Evolutionary conservation across 2,797 vertebrate species (phyloP).

Genomic region (Artibeus jamaicensis): DNA sequence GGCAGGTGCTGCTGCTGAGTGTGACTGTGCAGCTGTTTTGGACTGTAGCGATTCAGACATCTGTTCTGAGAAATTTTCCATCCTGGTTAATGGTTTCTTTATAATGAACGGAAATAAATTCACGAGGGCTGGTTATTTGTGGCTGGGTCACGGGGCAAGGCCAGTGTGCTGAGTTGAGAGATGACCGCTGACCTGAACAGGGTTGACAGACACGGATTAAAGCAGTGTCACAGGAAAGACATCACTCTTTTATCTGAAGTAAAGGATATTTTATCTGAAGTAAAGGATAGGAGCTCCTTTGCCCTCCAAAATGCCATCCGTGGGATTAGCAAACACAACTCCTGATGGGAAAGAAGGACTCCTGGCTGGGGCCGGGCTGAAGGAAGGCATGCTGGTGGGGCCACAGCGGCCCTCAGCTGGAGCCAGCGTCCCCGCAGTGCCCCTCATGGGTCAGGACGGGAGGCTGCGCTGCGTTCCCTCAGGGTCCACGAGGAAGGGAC

Average conservation of each 20-base stretch:
- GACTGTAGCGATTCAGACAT: neutral
- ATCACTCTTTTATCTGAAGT: neutral
- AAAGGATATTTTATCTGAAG: neutral
- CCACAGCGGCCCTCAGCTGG: neutral
- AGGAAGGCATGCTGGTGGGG: neutral
- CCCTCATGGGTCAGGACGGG: neutral
- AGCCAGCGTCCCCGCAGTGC: neutral
- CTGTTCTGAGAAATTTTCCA: conserved; percentile 39
- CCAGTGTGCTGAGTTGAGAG: neutral
- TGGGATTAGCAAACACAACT: neutral
- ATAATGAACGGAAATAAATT: conserved; percentile 9
- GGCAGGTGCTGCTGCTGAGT: neutral
- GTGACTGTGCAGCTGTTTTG: neutral
- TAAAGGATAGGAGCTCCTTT: neutral
- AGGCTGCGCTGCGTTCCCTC: neutral
- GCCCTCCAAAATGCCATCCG: neutral
- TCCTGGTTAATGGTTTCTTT: conserved; percentile 26
- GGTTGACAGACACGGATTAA: neutral
- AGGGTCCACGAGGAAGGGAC: neutral
- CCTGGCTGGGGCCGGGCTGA: neutral
- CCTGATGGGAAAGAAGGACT: neutral
- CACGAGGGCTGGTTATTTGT: neutral
- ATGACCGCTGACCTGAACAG: neutral
- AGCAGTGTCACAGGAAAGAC: neutral
- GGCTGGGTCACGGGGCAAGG: neutral